Evolutionary conservation across 2,113 vertebrate genomes (phyloP).

Genomic region (Neolamprologus brichardi): DNA sequence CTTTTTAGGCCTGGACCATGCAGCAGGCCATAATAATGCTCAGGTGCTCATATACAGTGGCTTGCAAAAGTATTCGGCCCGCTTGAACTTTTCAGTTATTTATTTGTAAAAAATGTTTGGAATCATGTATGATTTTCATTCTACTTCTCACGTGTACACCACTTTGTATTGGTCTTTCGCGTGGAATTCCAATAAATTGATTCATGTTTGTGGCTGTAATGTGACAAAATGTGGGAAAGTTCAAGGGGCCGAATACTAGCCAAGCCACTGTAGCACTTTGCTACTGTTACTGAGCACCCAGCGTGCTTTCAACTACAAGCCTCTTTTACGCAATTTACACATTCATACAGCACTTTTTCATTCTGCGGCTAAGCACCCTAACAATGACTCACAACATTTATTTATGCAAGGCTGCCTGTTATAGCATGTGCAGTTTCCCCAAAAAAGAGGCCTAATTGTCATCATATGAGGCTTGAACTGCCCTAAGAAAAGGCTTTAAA

Average conservation of each 20-base stretch:
- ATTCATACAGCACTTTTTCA: not conserved
- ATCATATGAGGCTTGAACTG: not conserved
- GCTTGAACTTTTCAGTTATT: not conserved
- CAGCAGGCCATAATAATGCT: not conserved
- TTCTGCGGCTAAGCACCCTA: accelerated
- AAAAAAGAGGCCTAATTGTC: not conserved
- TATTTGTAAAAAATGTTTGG: not conserved
- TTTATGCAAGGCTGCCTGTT: not conserved
- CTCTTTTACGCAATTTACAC: not conserved
- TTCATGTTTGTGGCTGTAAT: not conserved
- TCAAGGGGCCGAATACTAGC: not conserved
- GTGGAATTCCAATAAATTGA: not conserved
- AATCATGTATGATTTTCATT: not conserved
- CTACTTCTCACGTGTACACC: no score
- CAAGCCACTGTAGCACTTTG: not conserved
- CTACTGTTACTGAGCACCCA: not conserved
- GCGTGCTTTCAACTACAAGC: not conserved
- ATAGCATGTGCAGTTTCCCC: not conserved
- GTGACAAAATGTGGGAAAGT: not conserved
- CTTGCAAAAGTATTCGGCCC: not conserved
- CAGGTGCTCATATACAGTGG: not conserved
- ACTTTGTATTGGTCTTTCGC: accelerated
- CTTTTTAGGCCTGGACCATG: not conserved
- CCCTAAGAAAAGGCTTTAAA: not conserved
- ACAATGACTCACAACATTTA: not conserved